These are phyloP conservation scores for Taphrorychus bicolor DNA, from an alignment of 2,888 invertebrate species.

Conservation along the genomic window DNA sequence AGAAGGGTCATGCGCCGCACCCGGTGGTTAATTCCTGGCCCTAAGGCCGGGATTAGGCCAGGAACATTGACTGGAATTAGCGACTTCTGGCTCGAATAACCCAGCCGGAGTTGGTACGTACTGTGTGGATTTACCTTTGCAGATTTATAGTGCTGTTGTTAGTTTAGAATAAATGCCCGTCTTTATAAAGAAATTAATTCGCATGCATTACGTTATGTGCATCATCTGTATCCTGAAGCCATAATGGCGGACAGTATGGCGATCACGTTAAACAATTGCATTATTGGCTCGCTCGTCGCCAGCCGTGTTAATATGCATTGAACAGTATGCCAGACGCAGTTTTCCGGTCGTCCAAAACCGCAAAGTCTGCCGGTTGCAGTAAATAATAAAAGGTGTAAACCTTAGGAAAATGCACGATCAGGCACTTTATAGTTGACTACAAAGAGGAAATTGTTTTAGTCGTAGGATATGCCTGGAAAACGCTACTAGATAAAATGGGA, in stretches of 20 bases:
- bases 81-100: constrained; percentile 5
- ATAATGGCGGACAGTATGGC: background rate
- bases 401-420: constrained; percentile 1
- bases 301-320: background rate
- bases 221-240: background rate
- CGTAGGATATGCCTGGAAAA: too few species aligned
- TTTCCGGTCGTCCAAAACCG: constrained; percentile 18
- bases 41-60: constrained; percentile 21
- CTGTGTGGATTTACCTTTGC: background rate
- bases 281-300: background rate
- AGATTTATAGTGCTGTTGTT: background rate
- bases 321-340: constrained; percentile 14
- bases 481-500: too few species aligned
- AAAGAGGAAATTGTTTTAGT: constrained; percentile 23
- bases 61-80: constrained; percentile 24
- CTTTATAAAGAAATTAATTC: background rate
- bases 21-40: constrained; percentile 17
- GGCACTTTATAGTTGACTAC: background rate
- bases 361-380: constrained; percentile 6
- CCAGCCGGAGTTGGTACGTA: background rate
- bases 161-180: background rate
- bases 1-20: constrained; percentile 24
- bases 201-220: background rate
- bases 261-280: constrained; percentile 3
- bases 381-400: background rate